Conservation (phyloP, 2,797 vertebrate species). For the Onychomys torridus region DNA sequence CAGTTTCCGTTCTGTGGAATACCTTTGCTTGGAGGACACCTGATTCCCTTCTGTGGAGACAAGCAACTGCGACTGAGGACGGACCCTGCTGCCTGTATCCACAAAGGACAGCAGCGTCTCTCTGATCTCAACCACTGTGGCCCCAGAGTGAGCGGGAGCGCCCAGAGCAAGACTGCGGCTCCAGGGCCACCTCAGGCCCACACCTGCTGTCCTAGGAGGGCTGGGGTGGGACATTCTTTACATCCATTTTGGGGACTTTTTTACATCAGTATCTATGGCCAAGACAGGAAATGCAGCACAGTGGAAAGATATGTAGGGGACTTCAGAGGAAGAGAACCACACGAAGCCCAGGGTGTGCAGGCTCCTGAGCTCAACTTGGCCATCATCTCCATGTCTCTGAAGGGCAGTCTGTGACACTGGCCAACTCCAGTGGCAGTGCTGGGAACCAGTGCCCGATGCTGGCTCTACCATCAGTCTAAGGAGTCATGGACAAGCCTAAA, state of each 20-base stretch:
- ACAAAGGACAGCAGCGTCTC: background rate
- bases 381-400: background rate
- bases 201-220: background rate
- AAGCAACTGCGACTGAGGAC: rapidly evolving
- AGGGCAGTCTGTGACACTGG: background rate
- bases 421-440: background rate
- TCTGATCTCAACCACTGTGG: background rate
- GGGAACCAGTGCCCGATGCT: background rate
- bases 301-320: background rate
- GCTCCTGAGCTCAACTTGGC: background rate
- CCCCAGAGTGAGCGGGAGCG: background rate
- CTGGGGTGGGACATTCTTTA: background rate
- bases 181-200: background rate
- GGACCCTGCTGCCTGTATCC: background rate
- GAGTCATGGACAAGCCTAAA: background rate
- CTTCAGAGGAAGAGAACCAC: background rate
- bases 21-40: background rate
- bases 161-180: background rate
- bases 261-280: background rate
- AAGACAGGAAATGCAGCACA: background rate
- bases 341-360: background rate
- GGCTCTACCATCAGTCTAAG: background rate
- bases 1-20: background rate
- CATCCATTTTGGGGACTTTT: background rate
- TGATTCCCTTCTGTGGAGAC: background rate